These are phyloP conservation scores for Merodon equestris DNA, from an alignment of 2,888 invertebrate species.

Conservation along the genomic window DNA sequence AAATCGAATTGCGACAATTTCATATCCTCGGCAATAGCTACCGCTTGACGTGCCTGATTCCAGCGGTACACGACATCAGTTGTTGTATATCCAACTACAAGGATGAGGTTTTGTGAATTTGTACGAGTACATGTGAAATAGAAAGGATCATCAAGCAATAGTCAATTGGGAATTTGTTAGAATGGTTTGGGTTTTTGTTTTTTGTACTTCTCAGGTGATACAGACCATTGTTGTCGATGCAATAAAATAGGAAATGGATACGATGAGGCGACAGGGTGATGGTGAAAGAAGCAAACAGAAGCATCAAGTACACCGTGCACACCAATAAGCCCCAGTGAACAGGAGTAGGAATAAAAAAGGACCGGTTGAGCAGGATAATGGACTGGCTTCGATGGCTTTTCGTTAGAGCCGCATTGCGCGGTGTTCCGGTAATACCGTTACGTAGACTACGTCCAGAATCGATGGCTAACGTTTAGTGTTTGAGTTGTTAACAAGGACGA, in stretches of 20 bases:
- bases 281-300: too few species aligned
- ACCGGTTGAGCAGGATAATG: slow-evolving; percentile 2
- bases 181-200: neutral
- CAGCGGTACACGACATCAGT: slow-evolving; percentile 87
- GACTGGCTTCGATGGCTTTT: slow-evolving; percentile 2
- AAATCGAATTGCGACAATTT: slow-evolving; percentile 91
- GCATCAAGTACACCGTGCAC: too few species aligned
- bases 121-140: slow-evolving; percentile 30
- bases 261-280: slow-evolving; percentile 12
- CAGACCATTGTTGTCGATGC: slow-evolving; percentile 31
- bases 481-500: slow-evolving; percentile 56
- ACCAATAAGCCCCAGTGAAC: slow-evolving; percentile 25
- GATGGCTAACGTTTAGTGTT: slow-evolving; percentile 49
- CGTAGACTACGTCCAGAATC: neutral
- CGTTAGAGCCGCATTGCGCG: slow-evolving; percentile 17
- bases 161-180: slow-evolving; percentile 22
- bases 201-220: slow-evolving; percentile 27
- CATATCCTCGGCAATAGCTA: slow-evolving; percentile 89
- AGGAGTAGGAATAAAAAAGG: slow-evolving; percentile 10
- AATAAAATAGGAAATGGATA: slow-evolving; percentile 38
- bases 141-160: slow-evolving; percentile 37
- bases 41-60: slow-evolving; percentile 84
- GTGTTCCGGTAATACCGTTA: slow-evolving; percentile 10
- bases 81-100: slow-evolving; percentile 87
- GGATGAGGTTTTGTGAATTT: slow-evolving; percentile 70